Evolutionary conservation across 2,888 invertebrate genomes (phyloP), one percentile per base, ranked within the genome.

Genomic region (Ypsolopha scabrella): DNA sequence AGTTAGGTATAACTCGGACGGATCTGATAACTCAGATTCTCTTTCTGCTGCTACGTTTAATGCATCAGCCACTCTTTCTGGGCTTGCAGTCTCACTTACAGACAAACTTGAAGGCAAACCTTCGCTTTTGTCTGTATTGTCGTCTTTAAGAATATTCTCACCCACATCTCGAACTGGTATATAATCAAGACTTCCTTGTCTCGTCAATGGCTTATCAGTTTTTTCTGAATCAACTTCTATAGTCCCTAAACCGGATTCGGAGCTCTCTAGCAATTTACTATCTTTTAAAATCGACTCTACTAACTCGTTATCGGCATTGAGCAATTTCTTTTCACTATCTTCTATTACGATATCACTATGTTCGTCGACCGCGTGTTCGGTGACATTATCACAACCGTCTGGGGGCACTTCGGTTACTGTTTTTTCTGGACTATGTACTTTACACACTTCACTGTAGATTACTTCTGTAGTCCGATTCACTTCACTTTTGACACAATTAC

Each of bases 1-100:
- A 48, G 92, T 92, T 55, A 91, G 73, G 64, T 92, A 92, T 53
- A 90, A 81, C 64, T 92, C 92, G 48, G 91, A 91, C 56, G 89
- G 88, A 69, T 92, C 92, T 58, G 91, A 92, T 49, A 91, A 87
- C 55, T 89, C 87, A 41, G 90, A 83, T 71, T 91, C 91, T 57
- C 88, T 85, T 62, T 91, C 87, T 14, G 82, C 62, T 24, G 64
- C 61, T 9, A 80, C 61, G 57, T 77, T 75, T 34, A 76, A 68
- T 47, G 66, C 71, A 57, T 80, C 80, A 2, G 83, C 78, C 7
- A 79, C 68, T 57, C 83, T 71, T 58, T 85, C 81, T 0, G 87
- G 86, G 57, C 86, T 87, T 1, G 86, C 80, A 1, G 86, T 81
- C 60, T 86, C 86, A 52, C 87, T 87, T 1, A 69, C 80, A 0